Evolutionary conservation across 2,113 vertebrate genomes (phyloP), one percentile per base, ranked within the genome.

Genomic region (Ahaetulla prasina): DNA sequence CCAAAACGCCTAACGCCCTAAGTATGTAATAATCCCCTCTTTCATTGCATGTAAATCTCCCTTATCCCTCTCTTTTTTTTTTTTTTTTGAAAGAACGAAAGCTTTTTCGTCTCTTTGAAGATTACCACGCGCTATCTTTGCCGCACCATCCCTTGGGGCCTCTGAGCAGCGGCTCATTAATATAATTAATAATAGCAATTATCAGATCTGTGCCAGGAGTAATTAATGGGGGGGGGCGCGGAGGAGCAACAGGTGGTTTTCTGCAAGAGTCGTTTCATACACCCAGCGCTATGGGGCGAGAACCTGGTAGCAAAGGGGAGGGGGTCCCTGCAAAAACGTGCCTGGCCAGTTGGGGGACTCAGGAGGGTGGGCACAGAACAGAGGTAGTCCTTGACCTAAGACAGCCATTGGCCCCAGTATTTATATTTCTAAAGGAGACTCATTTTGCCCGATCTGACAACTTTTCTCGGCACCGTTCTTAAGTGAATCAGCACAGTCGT

Each of bases 161-260:
- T 27, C 88, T 3, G 7, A 49, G 85, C 45, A 30, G 74, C 3
- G 74, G 74, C 49, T 92, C 92, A 85, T 92, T 89, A 89, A 92
- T 89, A 89, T 92, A 92, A 89, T 92, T 92, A 89, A 92, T 89
- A 92, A 89, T 85, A 85, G 92, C 88, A 92, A 92, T 85, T 89
- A 89, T 53, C 87, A 57, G 68, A 92, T 92, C 92, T 3, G 74
- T 89, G 74, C 85, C 88, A 85, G 52, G 47, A 47, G 74, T 85
- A 89, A 89, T 60, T 89, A 89, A 89, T 18, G 87, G 53, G 6
- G 63, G 68, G 3, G 11, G 55, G 11, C n/a, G n/a, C n/a, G 27
- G 12, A n/a, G 60, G 12, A 68, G 4, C 74, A 39, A 85, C 74
- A 92, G 88, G 92, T 60, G 68, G 20, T 8, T 25, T 89, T 20